Base-by-base conservation (phyloP, 2,888 invertebrate species). In the Parthenolecanium corni region DNA sequence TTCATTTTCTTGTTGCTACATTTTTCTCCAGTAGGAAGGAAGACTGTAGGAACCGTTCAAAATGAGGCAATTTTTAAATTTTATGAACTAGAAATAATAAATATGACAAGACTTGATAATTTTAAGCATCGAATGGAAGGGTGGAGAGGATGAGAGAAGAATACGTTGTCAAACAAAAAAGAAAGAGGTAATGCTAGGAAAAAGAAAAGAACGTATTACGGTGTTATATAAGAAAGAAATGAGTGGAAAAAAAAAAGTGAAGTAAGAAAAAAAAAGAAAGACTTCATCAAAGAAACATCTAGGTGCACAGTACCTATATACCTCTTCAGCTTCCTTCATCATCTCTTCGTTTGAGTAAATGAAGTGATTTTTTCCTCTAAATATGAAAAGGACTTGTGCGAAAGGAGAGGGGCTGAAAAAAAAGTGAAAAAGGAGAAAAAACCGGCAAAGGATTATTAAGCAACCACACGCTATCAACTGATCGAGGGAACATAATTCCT, bases 41-140 rank as follows among this genome's bases (percentile, higher is more conserved):
- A 52, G 52, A 36, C 31, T 36, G n/a, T n/a, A n/a, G 31, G 31
- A 31, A 31, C 31, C 9, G 40, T 56, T 46, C 46, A 31, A 42
- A 56, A 56, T 56, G 24, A 56, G 56, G 56, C 56, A 56, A 56
- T 56, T 56, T 56, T 56, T 42, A 31, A 42, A 56, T 25, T 56
- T 56, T 56, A 56, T 56, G 56, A 56, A 46, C 56, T 56, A 56
- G 56, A 56, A 56, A 56, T 56, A 56, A 56, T 44, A 56, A 56
- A 56, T 56, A 56, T 40, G 52, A 52, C 54, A 54, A 53, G 54
- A 54, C 40, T 54, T 54, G 54, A 54, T 54, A 54, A 54, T 54
- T 54, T 54, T 40, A 36, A 16, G 40, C 14, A 42, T 6, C 14
- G 18, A 16, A 14, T 14, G 44, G 14, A 14, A 18, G 21, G 18